Conservation (phyloP, 2,113 vertebrate genomes). For the Ceyx margarethae region DNA sequence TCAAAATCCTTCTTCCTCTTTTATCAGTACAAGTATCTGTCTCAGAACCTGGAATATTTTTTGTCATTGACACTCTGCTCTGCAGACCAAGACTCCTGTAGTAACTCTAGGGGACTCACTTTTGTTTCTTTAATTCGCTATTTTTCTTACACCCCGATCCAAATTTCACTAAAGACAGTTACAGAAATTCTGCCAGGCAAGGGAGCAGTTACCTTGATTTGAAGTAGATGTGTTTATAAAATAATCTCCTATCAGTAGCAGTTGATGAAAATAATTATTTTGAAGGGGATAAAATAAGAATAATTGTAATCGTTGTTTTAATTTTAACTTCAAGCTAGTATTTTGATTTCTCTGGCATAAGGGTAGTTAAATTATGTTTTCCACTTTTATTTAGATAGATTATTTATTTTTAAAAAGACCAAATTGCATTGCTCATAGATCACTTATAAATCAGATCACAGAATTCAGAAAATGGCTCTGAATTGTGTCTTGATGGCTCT, state of each 20-base stretch:
- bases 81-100: neutral
- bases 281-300: neutral
- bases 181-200: neutral
- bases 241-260: neutral
- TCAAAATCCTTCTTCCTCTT: neutral
- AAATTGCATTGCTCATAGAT: neutral
- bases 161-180: neutral
- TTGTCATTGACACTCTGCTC: neutral
- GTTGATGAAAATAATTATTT: neutral
- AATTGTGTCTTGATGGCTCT: neutral
- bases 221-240: neutral
- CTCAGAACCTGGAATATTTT: neutral
- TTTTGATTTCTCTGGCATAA: neutral
- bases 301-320: neutral
- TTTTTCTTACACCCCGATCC: neutral
- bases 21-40: neutral
- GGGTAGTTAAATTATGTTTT: neutral
- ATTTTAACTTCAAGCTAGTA: neutral
- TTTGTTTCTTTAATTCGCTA: neutral
- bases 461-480: neutral
- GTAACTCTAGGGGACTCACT: neutral
- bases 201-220: neutral
- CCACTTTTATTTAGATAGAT: conserved; percentile 9
- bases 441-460: conserved; percentile 4
- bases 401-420: conserved; percentile 27